Evolutionary conservation across 2,113 vertebrate genomes (phyloP).

Genomic region (Hemichromis elongatus): DNA sequence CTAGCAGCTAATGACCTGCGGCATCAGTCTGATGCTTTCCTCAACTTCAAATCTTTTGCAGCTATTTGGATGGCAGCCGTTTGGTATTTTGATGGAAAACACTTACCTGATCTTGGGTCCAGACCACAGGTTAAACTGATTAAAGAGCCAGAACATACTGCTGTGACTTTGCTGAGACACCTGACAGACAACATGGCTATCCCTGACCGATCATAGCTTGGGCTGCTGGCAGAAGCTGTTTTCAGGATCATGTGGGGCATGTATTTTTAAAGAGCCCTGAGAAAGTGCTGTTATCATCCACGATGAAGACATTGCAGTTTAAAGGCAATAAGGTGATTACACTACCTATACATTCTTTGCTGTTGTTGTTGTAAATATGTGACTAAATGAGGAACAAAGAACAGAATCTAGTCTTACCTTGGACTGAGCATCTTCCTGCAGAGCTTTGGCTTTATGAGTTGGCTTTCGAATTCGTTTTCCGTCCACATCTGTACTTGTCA

Average conservation of each 20-base stretch:
- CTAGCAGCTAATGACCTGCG: not conserved
- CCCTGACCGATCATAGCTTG: too few relatives aligned
- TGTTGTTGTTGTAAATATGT: not conserved
- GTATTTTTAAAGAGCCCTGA: not conserved
- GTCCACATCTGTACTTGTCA: not conserved
- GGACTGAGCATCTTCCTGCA: not conserved
- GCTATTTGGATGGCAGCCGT: not conserved
- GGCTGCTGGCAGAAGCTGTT: too few relatives aligned
- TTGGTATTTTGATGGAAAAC: not conserved
- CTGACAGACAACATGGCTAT: too few relatives aligned
- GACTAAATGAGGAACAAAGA: not conserved
- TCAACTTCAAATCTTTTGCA: not conserved
- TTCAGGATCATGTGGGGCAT: too few relatives aligned
- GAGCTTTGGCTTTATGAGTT: slow-evolving; percentile 29
- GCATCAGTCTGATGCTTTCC: not conserved
- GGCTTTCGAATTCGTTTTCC: slow-evolving; percentile 43
- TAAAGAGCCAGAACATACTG: too few relatives aligned
- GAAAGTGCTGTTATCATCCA: not conserved
- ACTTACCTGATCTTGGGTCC: too few relatives aligned
- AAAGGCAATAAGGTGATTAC: not conserved
- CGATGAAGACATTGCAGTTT: not conserved
- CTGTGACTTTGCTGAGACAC: too few relatives aligned
- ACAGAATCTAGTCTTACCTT: not conserved
- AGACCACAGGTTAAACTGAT: too few relatives aligned
- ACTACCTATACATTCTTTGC: not conserved